Evolutionary conservation across 2,797 vertebrate genomes (phyloP), one percentile per base, ranked within the genome.

Genomic region (Otolemur crassicaudatus): DNA sequence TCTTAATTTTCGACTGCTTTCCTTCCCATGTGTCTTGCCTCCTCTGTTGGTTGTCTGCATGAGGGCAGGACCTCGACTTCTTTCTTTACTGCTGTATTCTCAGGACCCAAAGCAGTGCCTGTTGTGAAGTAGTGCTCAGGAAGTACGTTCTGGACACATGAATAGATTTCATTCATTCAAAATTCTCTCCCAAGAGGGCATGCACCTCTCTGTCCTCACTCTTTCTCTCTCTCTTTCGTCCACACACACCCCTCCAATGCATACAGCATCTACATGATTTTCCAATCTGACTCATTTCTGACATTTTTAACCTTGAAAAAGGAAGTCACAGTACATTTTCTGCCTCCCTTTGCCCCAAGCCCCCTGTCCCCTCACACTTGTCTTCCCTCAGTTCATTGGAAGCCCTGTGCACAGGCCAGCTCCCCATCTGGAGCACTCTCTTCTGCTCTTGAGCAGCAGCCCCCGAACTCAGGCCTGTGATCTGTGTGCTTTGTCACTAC

Each of bases 281-380:
- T 12, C 29, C 70, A 40, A 11, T 58, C 22, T 34, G 29, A 89
- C 29, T 56, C 46, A 43, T 43, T 88, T 65, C 43, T 60, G 58
- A 43, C 22, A 70, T 58, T 58, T 56, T 31, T 27, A 27, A 34
- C 20, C 14, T 65, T 65, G 13, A 29, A 29, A 10, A 46, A 49
- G 58, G 72, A 11, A 63, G 40, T 46, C 20, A 19, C 31, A 49
- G 8, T 8, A 46, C 27, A 53, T 12, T 37, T 37, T 67, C 22
- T 58, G 31, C 53, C n/a, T 53, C 2, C 0, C 3, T 37, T 37
- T 9, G 31, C n/a, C 56, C 40, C 0, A 0, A 17, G 40, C 17
- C 23, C 49, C 34, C 53, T 56, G 56, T 27, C 56, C 22, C 4
- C 72, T 53, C 29, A 16, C 4, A 29, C 46, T 46, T 49, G 29